These are phyloP conservation scores for Popillia japonica DNA, from an alignment of 1,140 invertebrate species.

Conservation along the genomic window DNA sequence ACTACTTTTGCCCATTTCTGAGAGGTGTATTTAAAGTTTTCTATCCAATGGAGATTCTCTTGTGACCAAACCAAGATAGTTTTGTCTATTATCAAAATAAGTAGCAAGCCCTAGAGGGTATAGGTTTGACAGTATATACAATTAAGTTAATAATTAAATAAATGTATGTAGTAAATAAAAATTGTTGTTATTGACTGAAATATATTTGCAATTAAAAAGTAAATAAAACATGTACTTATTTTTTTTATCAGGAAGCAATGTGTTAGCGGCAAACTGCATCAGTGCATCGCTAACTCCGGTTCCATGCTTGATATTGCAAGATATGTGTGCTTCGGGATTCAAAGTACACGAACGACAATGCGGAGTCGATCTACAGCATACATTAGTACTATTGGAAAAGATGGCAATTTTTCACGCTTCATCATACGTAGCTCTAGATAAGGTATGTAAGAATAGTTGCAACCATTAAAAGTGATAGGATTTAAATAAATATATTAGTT, in stretches of 20 bases:
- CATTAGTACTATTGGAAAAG: slow-evolving; percentile 31
- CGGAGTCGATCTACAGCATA: slow-evolving; percentile 35
- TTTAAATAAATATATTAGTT: no score
- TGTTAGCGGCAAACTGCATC: background rate
- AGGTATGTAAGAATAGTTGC: slow-evolving; percentile 33
- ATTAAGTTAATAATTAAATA: no score
- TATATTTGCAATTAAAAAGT: no score
- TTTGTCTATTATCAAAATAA: no score
- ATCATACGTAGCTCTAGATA: slow-evolving; percentile 7
- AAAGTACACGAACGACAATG: background rate
- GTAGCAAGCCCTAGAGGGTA: no score
- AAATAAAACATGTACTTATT: background rate
- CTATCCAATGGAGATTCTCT: no score
- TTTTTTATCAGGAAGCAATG: slow-evolving; percentile 10
- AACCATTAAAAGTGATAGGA: background rate
- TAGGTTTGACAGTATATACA: no score
- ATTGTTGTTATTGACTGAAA: no score
- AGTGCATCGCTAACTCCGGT: background rate
- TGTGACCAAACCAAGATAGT: no score
- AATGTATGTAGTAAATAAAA: no score
- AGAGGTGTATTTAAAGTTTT: no score
- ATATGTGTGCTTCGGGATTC: slow-evolving; percentile 13
- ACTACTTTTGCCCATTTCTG: no score
- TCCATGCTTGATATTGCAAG: slow-evolving; percentile 24
- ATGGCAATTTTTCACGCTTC: slow-evolving; percentile 35